phyloP scores from a whole-genome alignment of 2,888 invertebrate genomes.

The Epistrophella euchroma region DNA sequence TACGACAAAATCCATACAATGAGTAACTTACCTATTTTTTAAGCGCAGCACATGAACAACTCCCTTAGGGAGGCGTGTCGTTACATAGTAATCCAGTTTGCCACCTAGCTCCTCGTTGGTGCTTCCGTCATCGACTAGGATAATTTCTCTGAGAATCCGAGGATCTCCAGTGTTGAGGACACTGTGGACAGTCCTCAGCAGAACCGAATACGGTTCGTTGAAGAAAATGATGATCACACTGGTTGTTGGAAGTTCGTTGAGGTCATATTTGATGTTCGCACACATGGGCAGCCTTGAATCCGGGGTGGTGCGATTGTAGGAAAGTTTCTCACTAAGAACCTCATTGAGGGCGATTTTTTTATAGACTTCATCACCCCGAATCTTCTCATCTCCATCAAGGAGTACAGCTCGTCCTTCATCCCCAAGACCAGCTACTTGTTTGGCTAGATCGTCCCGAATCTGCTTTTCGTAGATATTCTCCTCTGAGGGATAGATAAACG shows the following conservation, averaged over 20 bases:
- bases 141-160: conserved; percentile 91
- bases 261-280: conserved; percentile 84
- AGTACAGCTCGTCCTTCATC: conserved; percentile 89
- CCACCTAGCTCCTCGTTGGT: conserved; percentile 90
- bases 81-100: conserved; percentile 91
- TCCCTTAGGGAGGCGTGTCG: conserved; percentile 88
- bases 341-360: conserved; percentile 95
- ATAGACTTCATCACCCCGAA: conserved; percentile 88
- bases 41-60: conserved; percentile 90
- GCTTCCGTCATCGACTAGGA: conserved; percentile 97
- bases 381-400: conserved; percentile 88
- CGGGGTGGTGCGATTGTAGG: conserved; percentile 89
- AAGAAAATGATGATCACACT: conserved; percentile 95
- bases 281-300: conserved; percentile 83
- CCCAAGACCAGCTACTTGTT: conserved; percentile 89
- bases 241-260: conserved; percentile 87
- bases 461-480: conserved; percentile 79
- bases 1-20: neutral
- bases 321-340: conserved; percentile 93
- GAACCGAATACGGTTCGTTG: conserved; percentile 94
- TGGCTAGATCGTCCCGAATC: conserved; percentile 87
- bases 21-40: conserved; percentile 86
- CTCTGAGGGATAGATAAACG: conserved; percentile 76
- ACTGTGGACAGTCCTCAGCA: conserved; percentile 90
- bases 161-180: conserved; percentile 89